Conservation (phyloP, 1,140 invertebrate species). For the Trichomalopsis sarcophagae region DNA sequence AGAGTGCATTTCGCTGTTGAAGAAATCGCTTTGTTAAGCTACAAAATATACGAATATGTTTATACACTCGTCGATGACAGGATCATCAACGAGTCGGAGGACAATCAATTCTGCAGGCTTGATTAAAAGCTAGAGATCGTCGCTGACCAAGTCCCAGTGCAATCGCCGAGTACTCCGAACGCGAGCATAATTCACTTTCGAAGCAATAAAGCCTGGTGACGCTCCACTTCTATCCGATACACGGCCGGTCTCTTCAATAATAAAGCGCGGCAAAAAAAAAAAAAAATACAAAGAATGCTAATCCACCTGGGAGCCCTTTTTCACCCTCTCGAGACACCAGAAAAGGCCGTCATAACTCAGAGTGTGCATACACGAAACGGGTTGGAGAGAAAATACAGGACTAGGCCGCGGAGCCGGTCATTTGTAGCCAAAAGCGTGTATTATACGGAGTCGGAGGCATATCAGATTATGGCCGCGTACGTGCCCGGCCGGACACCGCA, state of each 20-base stretch:
- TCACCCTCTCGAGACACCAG: too few relatives aligned
- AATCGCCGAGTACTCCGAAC: background rate
- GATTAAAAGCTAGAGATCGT: background rate
- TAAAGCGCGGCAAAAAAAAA: background rate
- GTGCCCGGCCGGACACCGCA: background rate
- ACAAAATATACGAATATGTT: too few relatives aligned
- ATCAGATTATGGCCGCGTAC: background rate
- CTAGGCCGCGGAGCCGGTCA: background rate
- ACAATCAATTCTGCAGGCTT: background rate
- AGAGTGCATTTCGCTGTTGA: too few relatives aligned
- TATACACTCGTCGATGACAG: too few relatives aligned
- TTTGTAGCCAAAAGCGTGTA: background rate
- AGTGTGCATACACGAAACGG: background rate
- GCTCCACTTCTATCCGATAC: background rate
- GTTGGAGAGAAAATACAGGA: background rate
- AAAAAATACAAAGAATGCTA: background rate
- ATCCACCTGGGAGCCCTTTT: background rate
- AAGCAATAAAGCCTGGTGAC: background rate
- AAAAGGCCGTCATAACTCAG: background rate
- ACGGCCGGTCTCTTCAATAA: background rate
- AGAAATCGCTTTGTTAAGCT: background rate
- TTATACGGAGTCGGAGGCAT: background rate
- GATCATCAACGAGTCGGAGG: too few relatives aligned
- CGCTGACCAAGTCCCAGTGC: background rate
- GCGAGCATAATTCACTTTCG: background rate